Evolutionary conservation across 2,888 invertebrate genomes (phyloP).

Genomic region (Agrenia bidenticulata): DNA sequence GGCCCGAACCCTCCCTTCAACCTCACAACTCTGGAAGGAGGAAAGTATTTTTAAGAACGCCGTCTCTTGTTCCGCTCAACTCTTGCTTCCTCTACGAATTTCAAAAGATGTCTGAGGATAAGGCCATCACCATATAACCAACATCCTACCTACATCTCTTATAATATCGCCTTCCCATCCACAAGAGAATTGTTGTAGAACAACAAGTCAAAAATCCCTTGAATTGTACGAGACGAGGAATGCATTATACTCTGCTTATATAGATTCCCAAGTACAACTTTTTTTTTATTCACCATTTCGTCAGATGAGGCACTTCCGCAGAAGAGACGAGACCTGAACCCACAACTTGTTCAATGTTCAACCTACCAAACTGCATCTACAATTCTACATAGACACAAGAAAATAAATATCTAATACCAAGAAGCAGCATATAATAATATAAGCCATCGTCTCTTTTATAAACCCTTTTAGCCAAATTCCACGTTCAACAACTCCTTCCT

Average conservation of each 20-base stretch:
- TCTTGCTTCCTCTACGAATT: too few species aligned
- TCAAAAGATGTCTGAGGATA: too few species aligned
- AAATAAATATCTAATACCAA: neutral
- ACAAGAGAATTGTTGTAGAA: neutral
- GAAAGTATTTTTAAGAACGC: too few species aligned
- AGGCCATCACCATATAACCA: too few species aligned
- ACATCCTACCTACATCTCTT: too few species aligned
- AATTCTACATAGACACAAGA: neutral
- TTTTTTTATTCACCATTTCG: neutral
- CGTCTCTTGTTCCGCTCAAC: too few species aligned
- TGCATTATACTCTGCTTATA: too few species aligned
- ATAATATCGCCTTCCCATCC: neutral
- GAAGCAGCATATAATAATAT: too few species aligned
- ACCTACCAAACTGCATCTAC: conserved; percentile 2
- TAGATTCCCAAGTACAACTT: too few species aligned
- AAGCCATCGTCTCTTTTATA: neutral
- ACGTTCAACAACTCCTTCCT: neutral
- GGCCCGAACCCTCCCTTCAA: too few species aligned
- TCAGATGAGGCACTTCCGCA: conserved; percentile 7
- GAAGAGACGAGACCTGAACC: neutral
- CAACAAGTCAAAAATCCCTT: neutral
- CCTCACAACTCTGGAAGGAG: too few species aligned
- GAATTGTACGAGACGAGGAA: neutral
- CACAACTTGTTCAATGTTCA: neutral
- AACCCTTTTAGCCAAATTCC: conserved; percentile 4